Conservation (phyloP, 23 tunicate genomes). For the Botrylloides violaceus region DNA sequence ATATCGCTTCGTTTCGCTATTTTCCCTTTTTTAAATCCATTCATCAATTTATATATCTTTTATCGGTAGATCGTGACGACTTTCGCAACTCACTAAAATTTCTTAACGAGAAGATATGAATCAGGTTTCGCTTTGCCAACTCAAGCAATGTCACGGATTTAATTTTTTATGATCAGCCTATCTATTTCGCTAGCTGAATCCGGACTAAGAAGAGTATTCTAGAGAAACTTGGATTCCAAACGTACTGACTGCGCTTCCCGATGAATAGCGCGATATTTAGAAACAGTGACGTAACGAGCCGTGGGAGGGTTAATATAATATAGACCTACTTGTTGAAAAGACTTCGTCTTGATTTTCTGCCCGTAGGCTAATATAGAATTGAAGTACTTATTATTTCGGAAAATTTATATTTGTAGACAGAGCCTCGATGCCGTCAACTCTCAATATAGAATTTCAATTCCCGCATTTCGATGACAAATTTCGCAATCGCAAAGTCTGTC, state of each 20-base stretch:
- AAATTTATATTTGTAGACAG: too few species aligned
- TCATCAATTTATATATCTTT: not conserved
- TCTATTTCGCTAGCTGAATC: too few species aligned
- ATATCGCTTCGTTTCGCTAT: not conserved
- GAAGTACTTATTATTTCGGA: not conserved
- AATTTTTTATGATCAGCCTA: too few species aligned
- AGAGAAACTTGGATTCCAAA: not conserved
- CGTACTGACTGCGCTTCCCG: not conserved
- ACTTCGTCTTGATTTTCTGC: not conserved
- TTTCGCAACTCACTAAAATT: not conserved
- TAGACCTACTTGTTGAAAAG: not conserved
- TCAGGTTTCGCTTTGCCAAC: not conserved
- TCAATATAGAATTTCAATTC: too few species aligned
- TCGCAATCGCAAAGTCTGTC: too few species aligned
- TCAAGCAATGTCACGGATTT: too few species aligned
- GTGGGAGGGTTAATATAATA: not conserved
- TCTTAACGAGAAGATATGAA: not conserved
- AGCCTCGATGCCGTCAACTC: too few species aligned
- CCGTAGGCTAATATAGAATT: constrained; percentile 1
- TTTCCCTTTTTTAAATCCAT: too few species aligned
- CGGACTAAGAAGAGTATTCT: too few species aligned
- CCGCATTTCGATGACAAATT: too few species aligned
- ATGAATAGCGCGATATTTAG: not conserved
- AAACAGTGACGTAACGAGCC: not conserved
- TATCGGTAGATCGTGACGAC: not conserved